Evolutionary conservation across 2,888 invertebrate species (phyloP).

Genomic region (Mycalesis mineus): DNA sequence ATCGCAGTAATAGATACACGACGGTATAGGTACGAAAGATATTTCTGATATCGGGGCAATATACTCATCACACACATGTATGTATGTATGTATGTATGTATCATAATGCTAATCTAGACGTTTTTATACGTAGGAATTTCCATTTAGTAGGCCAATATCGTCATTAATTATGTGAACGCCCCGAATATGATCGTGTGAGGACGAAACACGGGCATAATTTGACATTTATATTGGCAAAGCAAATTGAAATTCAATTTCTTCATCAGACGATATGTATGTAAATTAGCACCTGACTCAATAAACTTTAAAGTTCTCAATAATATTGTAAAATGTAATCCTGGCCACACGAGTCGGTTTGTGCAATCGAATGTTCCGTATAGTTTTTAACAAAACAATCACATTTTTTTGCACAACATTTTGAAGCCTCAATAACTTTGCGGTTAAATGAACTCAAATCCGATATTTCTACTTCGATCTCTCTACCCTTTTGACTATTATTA

Average conservation of each 20-base stretch:
- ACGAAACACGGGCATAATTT: slow-evolving; percentile 1
- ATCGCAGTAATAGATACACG: too few species aligned
- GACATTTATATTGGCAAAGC: slow-evolving; percentile 30
- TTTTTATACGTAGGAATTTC: not conserved
- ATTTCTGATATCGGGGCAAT: too few species aligned
- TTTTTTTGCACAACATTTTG: too few species aligned
- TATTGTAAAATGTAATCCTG: slow-evolving; percentile 6
- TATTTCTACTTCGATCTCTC: too few species aligned
- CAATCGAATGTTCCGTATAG: not conserved
- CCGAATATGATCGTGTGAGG: not conserved
- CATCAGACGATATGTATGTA: slow-evolving; percentile 22
- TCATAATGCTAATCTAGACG: not conserved
- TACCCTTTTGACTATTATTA: too few species aligned
- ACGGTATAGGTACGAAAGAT: too few species aligned
- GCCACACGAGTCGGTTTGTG: not conserved
- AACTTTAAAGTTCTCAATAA: slow-evolving; percentile 15
- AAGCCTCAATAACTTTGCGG: too few species aligned
- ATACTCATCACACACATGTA: too few species aligned
- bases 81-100: too few species aligned
- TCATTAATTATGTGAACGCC: not conserved
- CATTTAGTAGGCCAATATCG: not conserved
- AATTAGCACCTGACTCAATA: slow-evolving; percentile 21
- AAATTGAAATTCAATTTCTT: slow-evolving; percentile 23
- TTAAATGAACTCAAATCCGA: too few species aligned
- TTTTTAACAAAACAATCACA: not conserved